A percentile compares a stretch with the other conserved stretches of the same genome.
These are phyloP conservation scores for Chymomyza procnemis DNA, from an alignment of 2,888 invertebrate species.

Conservation along the genomic window DNA sequence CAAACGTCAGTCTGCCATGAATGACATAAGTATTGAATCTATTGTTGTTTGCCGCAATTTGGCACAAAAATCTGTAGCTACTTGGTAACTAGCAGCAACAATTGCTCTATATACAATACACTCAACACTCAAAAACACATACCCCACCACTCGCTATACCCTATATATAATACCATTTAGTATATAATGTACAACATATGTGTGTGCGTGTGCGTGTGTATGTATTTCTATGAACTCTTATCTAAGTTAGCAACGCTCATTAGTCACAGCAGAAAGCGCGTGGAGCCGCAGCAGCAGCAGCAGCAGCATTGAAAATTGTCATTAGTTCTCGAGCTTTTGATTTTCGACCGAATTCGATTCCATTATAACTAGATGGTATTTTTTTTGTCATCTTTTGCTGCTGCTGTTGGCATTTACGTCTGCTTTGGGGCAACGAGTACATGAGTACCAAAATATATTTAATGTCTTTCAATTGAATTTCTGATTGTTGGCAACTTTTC, in stretches of 20 bases:
- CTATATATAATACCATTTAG: neutral
- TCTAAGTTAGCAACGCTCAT: constrained; percentile 64
- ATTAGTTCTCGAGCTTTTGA: constrained; percentile 63
- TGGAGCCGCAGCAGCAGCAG: constrained; percentile 19
- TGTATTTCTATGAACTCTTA: constrained; percentile 50
- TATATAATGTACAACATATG: neutral
- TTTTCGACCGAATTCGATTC: constrained; percentile 23
- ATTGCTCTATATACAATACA: neutral
- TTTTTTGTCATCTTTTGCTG: constrained; percentile 14
- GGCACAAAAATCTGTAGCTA: constrained; percentile 46
- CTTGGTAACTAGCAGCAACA: constrained; percentile 44
- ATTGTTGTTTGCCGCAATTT: constrained; percentile 31
- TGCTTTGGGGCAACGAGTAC: neutral
- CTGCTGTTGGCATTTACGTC: constrained; percentile 1
- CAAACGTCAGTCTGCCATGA: constrained; percentile 53
- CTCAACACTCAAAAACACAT: neutral
- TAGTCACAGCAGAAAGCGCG: constrained; percentile 52
- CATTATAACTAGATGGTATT: neutral
- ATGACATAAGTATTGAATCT: constrained; percentile 54
- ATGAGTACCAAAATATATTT: constrained; percentile 17
- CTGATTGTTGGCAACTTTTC: constrained; percentile 18
- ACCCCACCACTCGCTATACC: constrained; percentile 5
- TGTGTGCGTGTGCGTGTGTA: too few species aligned
- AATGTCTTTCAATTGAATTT: constrained; percentile 67
- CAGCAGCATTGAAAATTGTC: constrained; percentile 67